phyloP scores from a whole-genome alignment of 2,113 vertebrate genomes.

The Mormoops blainvillei region DNA sequence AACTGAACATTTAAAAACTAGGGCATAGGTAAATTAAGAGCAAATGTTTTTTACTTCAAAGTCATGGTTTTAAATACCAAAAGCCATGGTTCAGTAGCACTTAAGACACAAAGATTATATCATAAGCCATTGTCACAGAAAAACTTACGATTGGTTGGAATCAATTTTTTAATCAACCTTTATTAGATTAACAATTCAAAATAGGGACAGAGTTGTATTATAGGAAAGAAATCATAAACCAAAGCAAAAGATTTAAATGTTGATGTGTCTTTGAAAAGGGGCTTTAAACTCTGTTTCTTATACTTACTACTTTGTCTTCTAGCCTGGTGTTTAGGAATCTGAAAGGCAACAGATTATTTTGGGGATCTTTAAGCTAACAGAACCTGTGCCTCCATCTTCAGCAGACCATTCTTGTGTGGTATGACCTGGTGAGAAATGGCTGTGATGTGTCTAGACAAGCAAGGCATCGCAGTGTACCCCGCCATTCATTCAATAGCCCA shows the following conservation, averaged over 20 bases:
- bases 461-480: not conserved
- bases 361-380: not conserved
- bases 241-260: not conserved
- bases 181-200: slow-evolving; percentile 1
- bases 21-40: not conserved
- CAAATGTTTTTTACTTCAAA: not conserved
- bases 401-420: not conserved
- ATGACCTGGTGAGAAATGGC: not conserved
- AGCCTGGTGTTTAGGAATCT: not conserved
- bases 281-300: not conserved
- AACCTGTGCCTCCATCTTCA: not conserved
- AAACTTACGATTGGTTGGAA: not conserved
- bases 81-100: not conserved
- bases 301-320: not conserved
- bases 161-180: not conserved
- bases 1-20: not conserved
- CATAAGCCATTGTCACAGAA: not conserved
- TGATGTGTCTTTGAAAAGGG: not conserved
- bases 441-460: not conserved
- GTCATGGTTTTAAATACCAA: not conserved
- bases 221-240: not conserved
- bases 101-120: not conserved
- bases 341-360: not conserved
- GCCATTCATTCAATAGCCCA: not conserved
- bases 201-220: not conserved